Evolutionary conservation across 2,113 vertebrate species (phyloP).

Genomic region (Pollimyrus isidori): DNA sequence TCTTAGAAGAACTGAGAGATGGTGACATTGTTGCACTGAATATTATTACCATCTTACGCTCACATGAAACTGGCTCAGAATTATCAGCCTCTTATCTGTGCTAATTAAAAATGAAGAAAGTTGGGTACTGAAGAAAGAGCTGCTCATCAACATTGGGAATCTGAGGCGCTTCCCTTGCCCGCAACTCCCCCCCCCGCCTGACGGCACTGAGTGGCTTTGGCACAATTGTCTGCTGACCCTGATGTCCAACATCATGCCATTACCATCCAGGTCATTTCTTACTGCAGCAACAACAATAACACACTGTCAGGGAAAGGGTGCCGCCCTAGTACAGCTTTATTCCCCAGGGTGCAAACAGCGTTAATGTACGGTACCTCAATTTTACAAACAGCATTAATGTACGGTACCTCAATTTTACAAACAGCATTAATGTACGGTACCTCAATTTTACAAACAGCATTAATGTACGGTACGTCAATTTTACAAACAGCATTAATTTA

Average conservation of each 20-base stretch:
- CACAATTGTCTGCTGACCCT: not conserved
- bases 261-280: not conserved
- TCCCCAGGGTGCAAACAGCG: not conserved
- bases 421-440: too few species aligned
- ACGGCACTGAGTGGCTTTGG: not conserved
- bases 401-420: too few species aligned
- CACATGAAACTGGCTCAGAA: not conserved
- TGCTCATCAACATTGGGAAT: not conserved
- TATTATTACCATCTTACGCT: not conserved
- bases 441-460: too few species aligned
- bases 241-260: not conserved
- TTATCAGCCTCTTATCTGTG: constrained; percentile 8
- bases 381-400: too few species aligned
- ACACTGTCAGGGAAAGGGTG: too few species aligned
- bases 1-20: not conserved
- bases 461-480: too few species aligned
- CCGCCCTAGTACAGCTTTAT: not conserved
- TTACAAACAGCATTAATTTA: too few species aligned
- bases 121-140: not conserved
- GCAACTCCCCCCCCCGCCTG: not conserved
- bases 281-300: not conserved
- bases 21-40: not conserved
- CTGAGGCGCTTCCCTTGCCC: not conserved
- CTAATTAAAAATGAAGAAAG: constrained; percentile 17
- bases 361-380: too few species aligned